These are phyloP conservation scores for Sesia apiformis DNA, from an alignment of 2,888 invertebrate species.

Conservation along the genomic window DNA sequence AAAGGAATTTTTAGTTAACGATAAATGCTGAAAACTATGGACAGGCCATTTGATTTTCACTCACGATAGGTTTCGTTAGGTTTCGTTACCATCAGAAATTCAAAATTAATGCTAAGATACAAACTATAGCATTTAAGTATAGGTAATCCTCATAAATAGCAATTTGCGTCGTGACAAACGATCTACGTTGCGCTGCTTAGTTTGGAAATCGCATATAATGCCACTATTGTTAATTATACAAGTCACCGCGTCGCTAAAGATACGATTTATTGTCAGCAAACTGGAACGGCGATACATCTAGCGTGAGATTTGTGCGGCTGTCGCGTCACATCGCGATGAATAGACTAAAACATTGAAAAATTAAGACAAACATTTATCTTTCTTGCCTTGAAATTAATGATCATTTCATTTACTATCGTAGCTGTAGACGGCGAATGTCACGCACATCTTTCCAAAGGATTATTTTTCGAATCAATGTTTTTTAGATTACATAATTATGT, in stretches of 20 bases:
- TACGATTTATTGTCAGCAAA: conserved; percentile 68
- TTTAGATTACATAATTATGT: too few relatives aligned
- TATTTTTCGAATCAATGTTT: conserved; percentile 28
- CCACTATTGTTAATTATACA: conserved; percentile 70
- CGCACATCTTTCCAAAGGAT: conserved; percentile 15
- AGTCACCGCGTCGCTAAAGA: conserved; percentile 67
- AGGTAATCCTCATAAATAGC: conserved; percentile 69
- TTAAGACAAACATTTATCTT: conserved; percentile 39
- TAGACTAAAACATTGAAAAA: conserved; percentile 45
- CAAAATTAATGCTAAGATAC: conserved; percentile 1
- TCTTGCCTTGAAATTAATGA: conserved; percentile 23
- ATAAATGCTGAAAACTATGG: neutral
- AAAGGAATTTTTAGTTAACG: conserved; percentile 23
- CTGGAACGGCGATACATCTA: conserved; percentile 57
- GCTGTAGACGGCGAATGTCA: conserved; percentile 2
- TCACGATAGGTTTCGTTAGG: neutral
- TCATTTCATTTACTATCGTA: conserved; percentile 5
- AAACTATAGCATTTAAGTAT: conserved; percentile 33
- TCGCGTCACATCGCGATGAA: conserved; percentile 33
- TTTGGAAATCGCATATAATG: conserved; percentile 71
- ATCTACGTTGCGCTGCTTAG: conserved; percentile 49
- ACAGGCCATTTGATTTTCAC: neutral
- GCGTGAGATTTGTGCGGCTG: conserved; percentile 49
- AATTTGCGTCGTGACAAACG: conserved; percentile 69
- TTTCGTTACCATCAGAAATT: conserved; percentile 10